Base-by-base conservation (phyloP, 2,797 vertebrate species). In the Lindbergichthys nudifrons region DNA sequence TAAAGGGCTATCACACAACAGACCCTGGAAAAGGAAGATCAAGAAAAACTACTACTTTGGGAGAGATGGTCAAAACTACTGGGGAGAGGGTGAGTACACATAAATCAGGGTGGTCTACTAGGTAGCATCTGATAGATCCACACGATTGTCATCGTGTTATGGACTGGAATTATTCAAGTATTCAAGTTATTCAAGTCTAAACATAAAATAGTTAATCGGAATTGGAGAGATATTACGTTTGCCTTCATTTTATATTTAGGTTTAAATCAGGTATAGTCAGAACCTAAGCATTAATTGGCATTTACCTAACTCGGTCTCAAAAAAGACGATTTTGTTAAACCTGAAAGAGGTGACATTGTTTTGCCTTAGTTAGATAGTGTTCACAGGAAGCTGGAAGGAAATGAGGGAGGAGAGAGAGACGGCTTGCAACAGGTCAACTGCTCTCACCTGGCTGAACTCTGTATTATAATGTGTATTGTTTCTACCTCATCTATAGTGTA, bases 1-100 rank as follows among this genome's bases (percentile, higher is more conserved):
- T 26, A 75, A 82, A 80, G 57, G 39, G 42, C 48, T 75, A 64
- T 80, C 84, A 69, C 62, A 80, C 69, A 81, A 58, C 39, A 68
- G 71, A 74, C 11, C 54, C 56, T 54, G 45, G 77, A 39, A 76
- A 59, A 26, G 56, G 48, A 67, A 46, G 2, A 46, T 52, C 36
- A 60, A 57, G 14, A 57, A 42, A 26, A 26, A 26, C 26, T 36
- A 65, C 57, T 54, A 70, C n/a, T 79, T 70, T 67, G 51, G 57
- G 65, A 78, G 39, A n/a, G 47, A 73, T 52, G 36, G 56, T 61
- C 58, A 66, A 57, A 68, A 73, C 57, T 70, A 64, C 42, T 30
- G 42, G 21, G 56, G 10, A 15, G 54, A 46, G n/a, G 12, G 53
- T 64, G 12, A 63, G 52, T 18, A 47, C 50, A 70, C 64, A 45